Evolutionary conservation across 1,140 invertebrate species (phyloP), one percentile per base, ranked within the genome.

Genomic region (Cydia splendana): DNA sequence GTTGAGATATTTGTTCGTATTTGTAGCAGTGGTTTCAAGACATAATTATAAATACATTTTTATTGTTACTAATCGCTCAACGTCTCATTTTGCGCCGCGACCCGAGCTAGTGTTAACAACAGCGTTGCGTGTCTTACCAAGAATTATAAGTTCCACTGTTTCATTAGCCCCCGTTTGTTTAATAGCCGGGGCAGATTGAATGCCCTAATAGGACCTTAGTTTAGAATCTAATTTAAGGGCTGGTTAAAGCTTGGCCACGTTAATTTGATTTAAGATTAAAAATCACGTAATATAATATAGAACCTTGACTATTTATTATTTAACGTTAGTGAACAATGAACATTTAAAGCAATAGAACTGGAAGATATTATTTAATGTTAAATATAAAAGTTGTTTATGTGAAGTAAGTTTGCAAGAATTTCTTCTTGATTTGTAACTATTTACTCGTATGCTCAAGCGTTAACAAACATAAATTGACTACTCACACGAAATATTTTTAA

Each of bases 181-280:
- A 71, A 71, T 71, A 71, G 30, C 38, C 30, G 38, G n/a, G n/a
- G n/a, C 30, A n/a, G 67, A 71, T 71, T 71, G 38, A 71, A 71
- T 10, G 28, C 15, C 5, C 67, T 71, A 71, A 71, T 71, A 42
- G 30, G n/a, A 45, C 2, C 20, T 62, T 18, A 18, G 57, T 62
- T 57, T 57, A 9, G n/a, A 57, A 57, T 57, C 65, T 13, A 30
- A 13, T 30, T 69, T 42, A 38, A 71, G 18, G 7, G 15, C 67
- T 18, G 34, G 12, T 42, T 71, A 45, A 38, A 2, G 5, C 34
- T 2, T 9, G 6, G n/a, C 2, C 15, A 30, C 5, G 34, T 5
- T 71, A 71, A 71, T 69, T 69, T 69, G 67, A 69, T 71, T 71
- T 45, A 45, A 45, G 38, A 71, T 71, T 71, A 62, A 62, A 12